These are phyloP conservation scores for Hedychridium roseum DNA, from an alignment of 2,888 invertebrate species.

Conservation along the genomic window DNA sequence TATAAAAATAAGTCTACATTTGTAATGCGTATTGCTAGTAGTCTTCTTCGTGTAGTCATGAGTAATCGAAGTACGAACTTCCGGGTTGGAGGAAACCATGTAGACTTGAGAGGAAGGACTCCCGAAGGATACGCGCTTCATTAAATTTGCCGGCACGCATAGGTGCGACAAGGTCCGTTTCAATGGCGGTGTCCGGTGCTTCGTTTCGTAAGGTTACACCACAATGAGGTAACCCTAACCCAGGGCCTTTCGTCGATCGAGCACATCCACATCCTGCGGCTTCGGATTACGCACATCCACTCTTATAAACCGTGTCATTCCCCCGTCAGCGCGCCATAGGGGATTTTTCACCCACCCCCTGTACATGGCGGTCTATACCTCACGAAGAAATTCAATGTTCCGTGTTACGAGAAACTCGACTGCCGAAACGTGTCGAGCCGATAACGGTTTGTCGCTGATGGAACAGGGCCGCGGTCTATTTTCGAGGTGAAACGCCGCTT, in stretches of 20 bases:
- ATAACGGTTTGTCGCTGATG: too few relatives aligned
- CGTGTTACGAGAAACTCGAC: too few relatives aligned
- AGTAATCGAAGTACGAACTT: background rate
- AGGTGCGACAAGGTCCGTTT: background rate
- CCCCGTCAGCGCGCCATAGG: too few relatives aligned
- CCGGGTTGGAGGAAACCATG: background rate
- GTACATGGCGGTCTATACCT: too few relatives aligned
- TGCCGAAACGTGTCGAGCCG: too few relatives aligned
- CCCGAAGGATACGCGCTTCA: background rate
- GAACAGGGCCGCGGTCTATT: too few relatives aligned
- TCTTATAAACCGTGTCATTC: background rate
- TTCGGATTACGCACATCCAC: background rate
- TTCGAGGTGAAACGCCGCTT: too few relatives aligned
- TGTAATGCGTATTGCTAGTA: background rate
- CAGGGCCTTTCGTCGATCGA: background rate
- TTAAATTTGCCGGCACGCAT: background rate
- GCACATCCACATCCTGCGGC: background rate
- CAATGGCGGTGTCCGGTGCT: background rate
- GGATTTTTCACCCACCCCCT: too few relatives aligned
- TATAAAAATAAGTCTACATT: too few relatives aligned
- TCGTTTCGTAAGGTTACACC: background rate
- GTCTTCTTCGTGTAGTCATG: background rate
- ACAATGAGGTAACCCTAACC: background rate
- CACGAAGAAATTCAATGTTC: too few relatives aligned
- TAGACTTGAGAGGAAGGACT: background rate